A percentile compares a stretch with the other conserved stretches of the same genome.
These are phyloP conservation scores for Coluber constrictor DNA, from an alignment of 2,797 vertebrate genomes.

Conservation along the genomic window DNA sequence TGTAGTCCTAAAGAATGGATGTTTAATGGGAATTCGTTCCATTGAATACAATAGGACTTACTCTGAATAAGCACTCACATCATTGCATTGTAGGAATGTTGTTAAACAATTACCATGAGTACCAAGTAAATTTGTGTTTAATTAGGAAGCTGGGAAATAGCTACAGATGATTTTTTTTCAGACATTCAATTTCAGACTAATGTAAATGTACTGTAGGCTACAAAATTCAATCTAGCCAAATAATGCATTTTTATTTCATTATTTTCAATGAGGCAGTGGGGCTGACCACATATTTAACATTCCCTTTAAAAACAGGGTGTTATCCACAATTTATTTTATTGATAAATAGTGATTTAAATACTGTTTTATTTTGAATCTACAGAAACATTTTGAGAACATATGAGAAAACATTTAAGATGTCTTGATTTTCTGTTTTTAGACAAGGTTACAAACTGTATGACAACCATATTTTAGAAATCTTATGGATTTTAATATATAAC, in stretches of 20 bases:
- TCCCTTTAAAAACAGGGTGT: background rate
- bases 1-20: background rate
- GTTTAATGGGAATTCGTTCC: background rate
- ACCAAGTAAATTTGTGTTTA: background rate
- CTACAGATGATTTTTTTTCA: background rate
- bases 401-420: background rate
- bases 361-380: background rate
- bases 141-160: background rate
- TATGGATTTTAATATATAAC: background rate
- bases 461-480: background rate
- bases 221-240: background rate
- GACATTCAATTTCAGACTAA: background rate
- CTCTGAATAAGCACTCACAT: background rate
- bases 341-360: background rate
- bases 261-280: background rate
- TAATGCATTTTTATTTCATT: background rate
- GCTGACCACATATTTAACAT: background rate
- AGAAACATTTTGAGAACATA: background rate
- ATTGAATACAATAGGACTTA: background rate
- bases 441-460: background rate
- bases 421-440: background rate
- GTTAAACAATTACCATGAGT: background rate
- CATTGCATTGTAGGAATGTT: background rate
- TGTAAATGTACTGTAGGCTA: background rate
- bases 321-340: background rate